Evolutionary conservation across 2,888 invertebrate genomes (phyloP).

Genomic region (Cerastoderma edule): DNA sequence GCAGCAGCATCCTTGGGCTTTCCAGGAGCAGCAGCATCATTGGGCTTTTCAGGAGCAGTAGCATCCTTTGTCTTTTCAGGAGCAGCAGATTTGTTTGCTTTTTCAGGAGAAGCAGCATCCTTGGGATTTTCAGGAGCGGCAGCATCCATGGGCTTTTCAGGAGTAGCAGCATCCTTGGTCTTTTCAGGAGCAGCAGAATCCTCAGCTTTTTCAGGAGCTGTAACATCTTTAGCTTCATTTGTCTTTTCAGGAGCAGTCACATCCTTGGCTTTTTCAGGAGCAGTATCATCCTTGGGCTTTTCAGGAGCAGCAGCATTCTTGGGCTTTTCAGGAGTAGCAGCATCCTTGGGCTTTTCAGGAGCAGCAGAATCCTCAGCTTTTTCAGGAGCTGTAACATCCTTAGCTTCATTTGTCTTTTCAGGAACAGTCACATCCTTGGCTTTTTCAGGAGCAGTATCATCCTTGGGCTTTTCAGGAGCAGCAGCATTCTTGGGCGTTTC

Average conservation of each 20-base stretch:
- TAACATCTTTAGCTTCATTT: neutral
- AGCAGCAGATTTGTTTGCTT: neutral
- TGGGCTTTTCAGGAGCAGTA: neutral
- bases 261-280: slow-evolving; percentile 3
- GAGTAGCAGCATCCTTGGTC: no score
- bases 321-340: neutral
- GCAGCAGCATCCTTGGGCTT: neutral
- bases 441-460: no score
- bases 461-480: no score
- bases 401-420: neutral
- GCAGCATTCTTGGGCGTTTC: no score
- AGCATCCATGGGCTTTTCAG: no score
- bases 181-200: neutral
- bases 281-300: neutral
- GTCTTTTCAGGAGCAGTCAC: neutral
- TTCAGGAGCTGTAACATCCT: neutral
- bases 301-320: neutral
- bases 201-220: neutral
- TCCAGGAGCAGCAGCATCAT: neutral
- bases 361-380: neutral
- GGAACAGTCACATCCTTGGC: no score
- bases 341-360: neutral
- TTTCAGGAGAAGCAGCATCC: neutral
- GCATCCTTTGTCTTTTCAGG: neutral
- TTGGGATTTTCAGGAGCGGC: neutral